A percentile compares a stretch with the other conserved stretches of the same genome.
Conservation (phyloP, 1,140 invertebrate genomes). For the Pomacea maculata region DNA sequence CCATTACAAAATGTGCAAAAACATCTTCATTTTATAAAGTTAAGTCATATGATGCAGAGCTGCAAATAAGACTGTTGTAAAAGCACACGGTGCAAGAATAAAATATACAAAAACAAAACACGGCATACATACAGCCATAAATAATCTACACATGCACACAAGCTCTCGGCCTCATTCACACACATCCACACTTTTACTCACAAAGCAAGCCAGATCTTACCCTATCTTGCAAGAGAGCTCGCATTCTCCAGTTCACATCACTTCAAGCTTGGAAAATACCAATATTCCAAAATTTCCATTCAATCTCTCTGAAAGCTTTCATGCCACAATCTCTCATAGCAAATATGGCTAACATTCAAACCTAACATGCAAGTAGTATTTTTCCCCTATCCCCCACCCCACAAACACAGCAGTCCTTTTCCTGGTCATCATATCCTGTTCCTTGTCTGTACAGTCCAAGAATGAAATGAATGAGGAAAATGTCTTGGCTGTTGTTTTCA, state of each 20-base stretch:
- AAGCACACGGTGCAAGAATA: no score
- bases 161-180: background rate
- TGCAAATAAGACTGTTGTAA: no score
- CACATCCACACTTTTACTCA: background rate
- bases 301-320: background rate
- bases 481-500: no score
- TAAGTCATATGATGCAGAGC: no score
- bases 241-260: background rate
- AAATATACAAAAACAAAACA: no score
- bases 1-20: no score
- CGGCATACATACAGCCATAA: background rate
- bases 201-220: background rate
- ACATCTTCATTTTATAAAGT: no score
- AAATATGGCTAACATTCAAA: background rate
- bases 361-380: background rate
- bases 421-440: no score
- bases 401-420: no score
- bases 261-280: background rate
- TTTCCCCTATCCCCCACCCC: no score
- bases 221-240: background rate
- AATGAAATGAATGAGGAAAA: no score
- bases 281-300: background rate
- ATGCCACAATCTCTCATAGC: background rate
- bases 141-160: background rate
- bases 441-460: no score